Base-by-base conservation (phyloP, 2,797 vertebrate genomes). In the Tinamus major region DNA sequence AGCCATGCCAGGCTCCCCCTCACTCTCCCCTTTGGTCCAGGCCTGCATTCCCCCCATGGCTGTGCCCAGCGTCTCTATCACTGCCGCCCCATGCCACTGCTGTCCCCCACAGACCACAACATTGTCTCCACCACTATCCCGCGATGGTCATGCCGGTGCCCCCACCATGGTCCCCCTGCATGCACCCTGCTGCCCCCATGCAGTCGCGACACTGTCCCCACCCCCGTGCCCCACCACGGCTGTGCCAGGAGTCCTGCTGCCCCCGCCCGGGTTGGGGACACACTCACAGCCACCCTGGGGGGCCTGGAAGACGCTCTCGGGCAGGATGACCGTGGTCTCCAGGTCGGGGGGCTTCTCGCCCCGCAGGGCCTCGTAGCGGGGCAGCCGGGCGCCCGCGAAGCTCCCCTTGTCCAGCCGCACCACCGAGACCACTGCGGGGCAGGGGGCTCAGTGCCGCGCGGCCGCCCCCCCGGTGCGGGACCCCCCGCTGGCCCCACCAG, bases 401-500 rank as follows among this genome's bases (percentile, higher is more conserved):
- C 98, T 99, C 96, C 98, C 98, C 97, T 99, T 99, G 93, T 99
- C 98, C 95, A 99, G 96, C 44, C 98, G 98, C 87, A 99, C 99
- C 20, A 99, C 98, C 0, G 99, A 99, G 95, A 99, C 98, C 85
- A 99, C 99, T 99, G 92, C 4, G 10, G 58, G 5, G 23, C 51
- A 27, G 58, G 0, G 11, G 63, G 11, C 19, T 0, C 53, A 42
- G 37, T 19, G 33, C 59, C 17, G 26, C 53, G 46, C 46, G 6
- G 42, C 42, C 15, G n/a, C 29, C 27, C 13, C 42, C 37, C 41
- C 27, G 9, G 10, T 20, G 46, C 17, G 48, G 48, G 48, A 20
- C 48, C 12, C 48, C 48, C 46, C 21, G n/a, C 24, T 49, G 44
- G 13, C 48, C 5, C 17, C 33, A 26, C 5, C 10, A 6, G 13